These are phyloP conservation scores for Sebastes steindachneri DNA, from an alignment of 2,797 vertebrate genomes.

Conservation along the genomic window DNA sequence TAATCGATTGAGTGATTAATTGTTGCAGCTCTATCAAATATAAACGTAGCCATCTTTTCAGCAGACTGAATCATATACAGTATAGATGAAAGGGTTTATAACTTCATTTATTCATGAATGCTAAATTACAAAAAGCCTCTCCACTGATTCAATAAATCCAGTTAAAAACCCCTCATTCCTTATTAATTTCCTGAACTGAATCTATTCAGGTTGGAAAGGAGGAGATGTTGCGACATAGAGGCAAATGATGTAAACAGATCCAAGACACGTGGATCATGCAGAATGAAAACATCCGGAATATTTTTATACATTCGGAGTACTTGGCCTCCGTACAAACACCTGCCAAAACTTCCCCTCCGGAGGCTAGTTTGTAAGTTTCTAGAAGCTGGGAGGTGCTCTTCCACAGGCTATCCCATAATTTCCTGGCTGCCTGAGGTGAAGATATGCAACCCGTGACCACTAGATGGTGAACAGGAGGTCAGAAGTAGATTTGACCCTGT, in stretches of 20 bases:
- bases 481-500: slow-evolving; percentile 40
- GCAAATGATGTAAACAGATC: slow-evolving; percentile 25
- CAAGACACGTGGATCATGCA: not conserved
- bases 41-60: not conserved
- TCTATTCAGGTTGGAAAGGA: not conserved
- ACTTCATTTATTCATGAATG: not conserved
- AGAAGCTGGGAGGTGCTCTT: slow-evolving; percentile 31
- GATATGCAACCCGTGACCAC: slow-evolving; percentile 58
- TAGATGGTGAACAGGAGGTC: slow-evolving; percentile 69
- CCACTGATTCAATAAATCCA: not conserved
- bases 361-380: slow-evolving; percentile 31
- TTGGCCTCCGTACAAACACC: not conserved
- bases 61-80: not conserved
- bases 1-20: too few species aligned
- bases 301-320: slow-evolving; percentile 18
- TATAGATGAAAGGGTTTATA: not conserved
- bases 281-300: slow-evolving; percentile 20
- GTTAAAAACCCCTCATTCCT: not conserved
- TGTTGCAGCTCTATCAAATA: not conserved
- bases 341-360: slow-evolving; percentile 24
- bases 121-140: not conserved
- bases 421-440: slow-evolving; percentile 18
- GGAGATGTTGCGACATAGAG: slow-evolving; percentile 2
- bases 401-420: not conserved
- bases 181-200: not conserved